phyloP scores from a whole-genome alignment of 2,797 vertebrate genomes.

The Hemibagrus guttatus region DNA sequence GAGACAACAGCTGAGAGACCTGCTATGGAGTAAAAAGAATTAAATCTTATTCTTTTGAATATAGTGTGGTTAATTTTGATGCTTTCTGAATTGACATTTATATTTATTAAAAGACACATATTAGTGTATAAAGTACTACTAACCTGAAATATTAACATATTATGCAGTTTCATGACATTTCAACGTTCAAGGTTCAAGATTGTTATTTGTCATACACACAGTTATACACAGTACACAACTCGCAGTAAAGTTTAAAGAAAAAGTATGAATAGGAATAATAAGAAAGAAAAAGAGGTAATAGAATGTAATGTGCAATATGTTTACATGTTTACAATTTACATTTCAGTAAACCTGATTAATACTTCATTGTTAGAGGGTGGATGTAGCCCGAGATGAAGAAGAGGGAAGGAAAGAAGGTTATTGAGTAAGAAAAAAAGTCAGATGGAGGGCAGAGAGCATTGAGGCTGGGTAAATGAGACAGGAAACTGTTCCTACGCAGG shows the following conservation, averaged over 20 bases:
- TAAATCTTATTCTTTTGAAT: not conserved
- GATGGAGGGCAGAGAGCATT: conserved; percentile 14
- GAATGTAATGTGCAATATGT: no score
- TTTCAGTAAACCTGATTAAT: conserved; percentile 25
- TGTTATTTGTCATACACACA: no score
- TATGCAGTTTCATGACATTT: not conserved
- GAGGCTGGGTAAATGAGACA: conserved; percentile 40
- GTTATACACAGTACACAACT: no score
- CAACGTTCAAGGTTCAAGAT: no score
- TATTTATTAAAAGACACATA: not conserved
- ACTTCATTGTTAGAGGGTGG: conserved; percentile 62
- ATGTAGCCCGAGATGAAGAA: conserved; percentile 49
- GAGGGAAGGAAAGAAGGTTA: conserved; percentile 63
- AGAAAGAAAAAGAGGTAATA: no score
- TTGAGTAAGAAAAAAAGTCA: conserved; percentile 33
- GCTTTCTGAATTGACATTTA: not conserved
- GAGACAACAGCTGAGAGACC: conserved; percentile 96
- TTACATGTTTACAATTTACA: not conserved
- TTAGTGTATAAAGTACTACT: not conserved
- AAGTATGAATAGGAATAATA: no score
- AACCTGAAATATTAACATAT: not conserved
- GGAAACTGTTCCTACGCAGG: conserved; percentile 70
- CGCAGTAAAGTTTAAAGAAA: no score
- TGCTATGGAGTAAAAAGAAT: conserved; percentile 80
- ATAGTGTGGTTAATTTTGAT: not conserved